A percentile compares a stretch with the other conserved stretches of the same genome.
phyloP scores from a whole-genome alignment of 2,888 invertebrate species.

The Carterocephalus palaemon region DNA sequence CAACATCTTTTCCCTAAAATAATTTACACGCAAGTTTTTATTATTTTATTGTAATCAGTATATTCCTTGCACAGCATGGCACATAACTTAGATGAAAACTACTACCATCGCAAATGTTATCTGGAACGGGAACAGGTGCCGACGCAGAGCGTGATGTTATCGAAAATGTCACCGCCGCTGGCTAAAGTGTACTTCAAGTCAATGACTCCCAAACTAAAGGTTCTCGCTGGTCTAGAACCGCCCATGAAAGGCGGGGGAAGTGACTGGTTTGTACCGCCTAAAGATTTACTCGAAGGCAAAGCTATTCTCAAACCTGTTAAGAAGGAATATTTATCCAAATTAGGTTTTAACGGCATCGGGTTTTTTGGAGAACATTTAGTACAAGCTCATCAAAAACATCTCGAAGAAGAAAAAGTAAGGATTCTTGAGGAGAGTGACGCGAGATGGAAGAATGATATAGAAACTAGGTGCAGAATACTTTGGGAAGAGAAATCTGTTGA shows the following conservation, averaged over 20 bases:
- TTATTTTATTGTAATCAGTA: too few relatives aligned
- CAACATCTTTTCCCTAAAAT: too few relatives aligned
- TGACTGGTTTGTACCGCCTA: slow-evolving; percentile 61
- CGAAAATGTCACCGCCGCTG: slow-evolving; percentile 54
- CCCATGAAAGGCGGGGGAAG: slow-evolving; percentile 59
- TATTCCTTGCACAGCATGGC: too few relatives aligned
- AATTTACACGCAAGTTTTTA: too few relatives aligned
- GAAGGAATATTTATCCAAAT: slow-evolving; percentile 45
- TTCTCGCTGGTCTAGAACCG: slow-evolving; percentile 63
- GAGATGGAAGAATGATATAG: slow-evolving; percentile 49
- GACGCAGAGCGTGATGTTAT: slow-evolving; percentile 56
- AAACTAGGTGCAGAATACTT: slow-evolving; percentile 34
- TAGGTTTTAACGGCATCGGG: slow-evolving; percentile 52
- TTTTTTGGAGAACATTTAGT: slow-evolving; percentile 44
- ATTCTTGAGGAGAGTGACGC: slow-evolving; percentile 45
- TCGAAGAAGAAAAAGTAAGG: slow-evolving; percentile 44
- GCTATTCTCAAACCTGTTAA: slow-evolving; percentile 54
- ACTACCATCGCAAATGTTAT: slow-evolving; percentile 57
- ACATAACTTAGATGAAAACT: slow-evolving; percentile 46
- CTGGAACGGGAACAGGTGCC: slow-evolving; percentile 59
- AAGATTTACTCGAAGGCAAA: slow-evolving; percentile 51
- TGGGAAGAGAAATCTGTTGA: slow-evolving; percentile 41
- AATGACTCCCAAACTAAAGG: slow-evolving; percentile 55
- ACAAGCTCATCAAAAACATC: slow-evolving; percentile 39
- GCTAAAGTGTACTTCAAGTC: slow-evolving; percentile 64